Evolutionary conservation across 2,888 invertebrate genomes (phyloP), one percentile per base, ranked within the genome.

Genomic region (Diaperis boleti): DNA sequence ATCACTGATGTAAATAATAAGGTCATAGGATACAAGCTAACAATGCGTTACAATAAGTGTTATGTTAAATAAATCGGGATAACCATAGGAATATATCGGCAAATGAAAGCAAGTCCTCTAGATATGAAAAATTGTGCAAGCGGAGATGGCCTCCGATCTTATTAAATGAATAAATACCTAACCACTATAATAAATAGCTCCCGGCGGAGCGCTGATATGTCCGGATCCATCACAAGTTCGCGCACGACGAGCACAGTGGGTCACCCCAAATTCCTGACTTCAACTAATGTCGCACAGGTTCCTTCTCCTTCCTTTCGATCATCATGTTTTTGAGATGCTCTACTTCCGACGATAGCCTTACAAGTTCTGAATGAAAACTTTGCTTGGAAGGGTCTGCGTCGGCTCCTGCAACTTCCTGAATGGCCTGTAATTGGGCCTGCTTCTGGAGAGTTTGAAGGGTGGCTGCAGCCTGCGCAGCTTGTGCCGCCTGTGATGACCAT

Each of bases 271-370:
- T 65, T 64, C 65, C 64, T 10, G 6, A 35, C 22, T 41, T 39
- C 45, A 26, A 65, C 62, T 69, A 71, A 66, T 67, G 68, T 37
- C 41, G 69, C 17, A 49, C 55, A 41, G 74, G 59, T 55, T 73
- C 71, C 59, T 76, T 72, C 44, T 79, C 80, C 26, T 87, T 87
- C 72, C 88, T n/a, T n/a, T n/a, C 86, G 65, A 89, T 89, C 84
- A 92, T 88, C 84, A 91, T 88, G 75, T 90, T 90, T 80, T 95
- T 94, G 4, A 97, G 88, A 68, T 91, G 92, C 49, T 94, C 95
- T 69, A 97, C 95, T 82, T 97, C 96, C 1, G 92, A 92, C 26
- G 95, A 95, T 15, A 97, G 87, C 72, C 93, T 87, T 73, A 92
- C 93, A 70, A 97, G 85, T 81, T 96, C 92, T 2, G 91, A 91